phyloP scores from a whole-genome alignment of 2,888 invertebrate species.

The Philonicus albiceps region DNA sequence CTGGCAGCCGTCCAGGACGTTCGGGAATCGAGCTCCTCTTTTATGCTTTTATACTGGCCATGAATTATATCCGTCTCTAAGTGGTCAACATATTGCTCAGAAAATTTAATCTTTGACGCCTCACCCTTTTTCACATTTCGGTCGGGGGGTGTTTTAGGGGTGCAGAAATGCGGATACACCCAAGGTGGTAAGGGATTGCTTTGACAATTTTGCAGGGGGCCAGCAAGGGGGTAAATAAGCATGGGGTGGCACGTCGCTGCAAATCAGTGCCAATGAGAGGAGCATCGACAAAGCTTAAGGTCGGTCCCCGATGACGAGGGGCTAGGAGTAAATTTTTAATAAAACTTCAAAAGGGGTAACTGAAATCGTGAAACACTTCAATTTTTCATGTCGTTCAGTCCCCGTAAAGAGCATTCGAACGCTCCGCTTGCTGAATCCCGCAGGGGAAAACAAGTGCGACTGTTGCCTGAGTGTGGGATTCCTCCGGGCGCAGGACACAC shows the following conservation, averaged over 20 bases:
- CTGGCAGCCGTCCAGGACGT: slow-evolving; percentile 21
- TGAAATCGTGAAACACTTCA: slow-evolving; percentile 11
- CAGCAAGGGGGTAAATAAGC: background rate
- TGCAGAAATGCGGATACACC: background rate
- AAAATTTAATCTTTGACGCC: slow-evolving; percentile 47
- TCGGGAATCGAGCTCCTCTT: background rate
- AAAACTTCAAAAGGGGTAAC: slow-evolving; percentile 17
- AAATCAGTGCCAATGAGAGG: background rate
- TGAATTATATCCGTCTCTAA: slow-evolving; percentile 45
- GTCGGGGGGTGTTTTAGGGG: background rate
- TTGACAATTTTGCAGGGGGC: background rate
- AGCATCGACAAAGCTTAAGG: background rate
- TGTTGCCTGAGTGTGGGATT: background rate
- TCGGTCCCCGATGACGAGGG: background rate
- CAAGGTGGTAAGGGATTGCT: background rate
- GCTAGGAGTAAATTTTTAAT: slow-evolving; percentile 19
- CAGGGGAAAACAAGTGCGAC: background rate
- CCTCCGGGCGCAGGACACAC: background rate
- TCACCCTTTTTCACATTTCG: background rate
- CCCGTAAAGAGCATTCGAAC: background rate
- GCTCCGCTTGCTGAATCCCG: background rate
- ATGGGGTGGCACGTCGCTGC: background rate
- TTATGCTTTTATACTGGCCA: slow-evolving; percentile 27
- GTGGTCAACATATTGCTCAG: slow-evolving; percentile 48
- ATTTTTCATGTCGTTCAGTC: slow-evolving; percentile 31